These are phyloP conservation scores for Thyatira batis DNA, from an alignment of 2,888 invertebrate species.

Conservation along the genomic window DNA sequence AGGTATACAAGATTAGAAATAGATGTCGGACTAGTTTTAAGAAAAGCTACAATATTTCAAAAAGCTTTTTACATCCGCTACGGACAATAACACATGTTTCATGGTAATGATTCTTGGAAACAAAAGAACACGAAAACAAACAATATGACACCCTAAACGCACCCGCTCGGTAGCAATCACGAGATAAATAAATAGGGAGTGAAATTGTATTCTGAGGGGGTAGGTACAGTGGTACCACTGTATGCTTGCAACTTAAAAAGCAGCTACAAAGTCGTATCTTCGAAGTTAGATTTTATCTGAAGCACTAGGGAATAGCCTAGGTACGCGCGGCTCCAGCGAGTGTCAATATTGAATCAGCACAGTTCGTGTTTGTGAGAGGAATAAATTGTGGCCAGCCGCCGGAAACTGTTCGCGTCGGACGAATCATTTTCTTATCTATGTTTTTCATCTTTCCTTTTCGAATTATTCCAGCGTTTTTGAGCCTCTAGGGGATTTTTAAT, in stretches of 20 bases:
- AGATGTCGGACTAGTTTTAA: neutral
- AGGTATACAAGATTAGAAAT: neutral
- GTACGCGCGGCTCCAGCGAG: slow-evolving; percentile 51
- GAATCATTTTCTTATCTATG: slow-evolving; percentile 60
- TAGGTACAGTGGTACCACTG: too few relatives aligned
- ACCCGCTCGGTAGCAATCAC: slow-evolving; percentile 21
- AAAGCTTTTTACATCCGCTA: neutral
- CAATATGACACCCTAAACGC: slow-evolving; percentile 20
- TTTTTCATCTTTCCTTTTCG: slow-evolving; percentile 37
- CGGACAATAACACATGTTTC: neutral
- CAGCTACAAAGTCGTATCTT: slow-evolving; percentile 53
- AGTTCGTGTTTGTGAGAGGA: slow-evolving; percentile 72
- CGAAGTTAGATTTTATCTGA: slow-evolving; percentile 55
- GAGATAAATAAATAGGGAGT: slow-evolving; percentile 40
- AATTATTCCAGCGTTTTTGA: slow-evolving; percentile 33
- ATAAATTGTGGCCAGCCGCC: slow-evolving; percentile 69
- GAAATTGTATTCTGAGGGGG: slow-evolving; percentile 31
- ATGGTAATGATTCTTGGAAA: neutral
- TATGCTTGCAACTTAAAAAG: slow-evolving; percentile 49
- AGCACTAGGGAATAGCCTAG: slow-evolving; percentile 63
- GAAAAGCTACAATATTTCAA: neutral
- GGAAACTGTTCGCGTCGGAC: slow-evolving; percentile 60
- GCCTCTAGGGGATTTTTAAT: slow-evolving; percentile 33
- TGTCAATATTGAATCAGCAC: slow-evolving; percentile 77
- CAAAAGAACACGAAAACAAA: slow-evolving; percentile 25